Evolutionary conservation across 1,140 invertebrate genomes (phyloP).

Genomic region (Drosophila mauritiana): DNA sequence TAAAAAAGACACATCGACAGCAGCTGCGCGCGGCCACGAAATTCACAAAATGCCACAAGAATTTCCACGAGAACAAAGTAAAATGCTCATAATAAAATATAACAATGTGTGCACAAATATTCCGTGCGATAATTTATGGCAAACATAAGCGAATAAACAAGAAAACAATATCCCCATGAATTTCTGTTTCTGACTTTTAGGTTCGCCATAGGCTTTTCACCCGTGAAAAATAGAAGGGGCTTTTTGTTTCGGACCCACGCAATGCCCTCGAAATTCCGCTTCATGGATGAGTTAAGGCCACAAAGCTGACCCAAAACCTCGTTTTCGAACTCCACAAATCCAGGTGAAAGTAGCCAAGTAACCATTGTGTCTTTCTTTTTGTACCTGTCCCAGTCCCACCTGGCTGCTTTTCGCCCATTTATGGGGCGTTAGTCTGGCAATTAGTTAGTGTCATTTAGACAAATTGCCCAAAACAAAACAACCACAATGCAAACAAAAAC

Average conservation of each 20-base stretch:
- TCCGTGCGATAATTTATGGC: conserved; percentile 72
- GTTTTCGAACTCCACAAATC: conserved; percentile 1
- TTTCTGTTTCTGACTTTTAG: conserved; percentile 22
- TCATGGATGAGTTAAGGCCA: conserved; percentile 27
- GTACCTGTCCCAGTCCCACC: conserved; percentile 8
- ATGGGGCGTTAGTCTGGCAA: conserved; percentile 78
- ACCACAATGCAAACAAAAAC: conserved; percentile 42
- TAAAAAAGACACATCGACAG: conserved; percentile 78
- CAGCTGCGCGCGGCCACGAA: conserved; percentile 73
- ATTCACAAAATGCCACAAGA: conserved; percentile 59
- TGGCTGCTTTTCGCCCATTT: conserved; percentile 52
- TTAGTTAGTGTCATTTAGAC: conserved; percentile 81
- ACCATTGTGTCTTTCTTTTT: conserved; percentile 47
- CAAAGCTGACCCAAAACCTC: conserved; percentile 26
- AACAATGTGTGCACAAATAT: conserved; percentile 75
- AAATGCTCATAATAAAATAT: conserved; percentile 64
- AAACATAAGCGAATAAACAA: conserved; percentile 56
- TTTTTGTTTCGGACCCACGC: conserved; percentile 13
- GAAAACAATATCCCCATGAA: conserved; percentile 31
- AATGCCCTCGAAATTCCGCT: conserved; percentile 10
- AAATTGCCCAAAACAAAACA: conserved; percentile 70
- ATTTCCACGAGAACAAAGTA: conserved; percentile 68
- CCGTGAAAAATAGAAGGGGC: background rate
- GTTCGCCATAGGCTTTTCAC: conserved; percentile 20
- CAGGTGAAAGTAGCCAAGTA: conserved; percentile 58